Evolutionary conservation across 2,888 invertebrate species (phyloP), one percentile per base, ranked within the genome.

Genomic region (Galeopsomyia nigrocyanea): DNA sequence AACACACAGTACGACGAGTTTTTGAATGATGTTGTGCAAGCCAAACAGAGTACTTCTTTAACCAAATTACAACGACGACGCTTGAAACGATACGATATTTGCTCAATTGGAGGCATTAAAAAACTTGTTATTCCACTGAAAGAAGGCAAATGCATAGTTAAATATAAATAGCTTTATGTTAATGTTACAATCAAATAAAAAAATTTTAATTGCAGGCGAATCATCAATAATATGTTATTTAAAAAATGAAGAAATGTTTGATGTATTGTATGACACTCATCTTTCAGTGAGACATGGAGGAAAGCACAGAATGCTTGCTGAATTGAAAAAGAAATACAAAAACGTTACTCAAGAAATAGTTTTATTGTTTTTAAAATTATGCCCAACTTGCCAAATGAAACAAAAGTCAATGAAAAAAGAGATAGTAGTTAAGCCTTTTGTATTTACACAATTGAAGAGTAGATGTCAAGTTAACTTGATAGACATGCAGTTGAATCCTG

Each of bases 301-400:
- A 76, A 79, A 77, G 78, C 77, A 76, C 73, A 74, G 78, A 63
- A 80, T 80, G 78, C 73, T 81, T 65, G 78, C 79, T 76, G 78
- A 81, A 74, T 76, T 80, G 73, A 78, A 81, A 79, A 68, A 77
- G 74, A 78, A 76, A 77, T 80, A 82, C 76, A 80, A 80, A 78
- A 80, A 80, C 76, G 73, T 79, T 77, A 80, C 79, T 58, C 76
- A 78, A 76, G 77, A 80, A 75, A 75, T 76, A 61, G 72, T 81
- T 71, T 79, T 78, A 79, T 61, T 79, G 66, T 81, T 78, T 71
- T 66, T 77, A 51, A 74, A 47, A 75, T 77, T 79, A 71, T 78
- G 79, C 74, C 71, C 77, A 77, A 73, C 76, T 68, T 80, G 77
- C 73, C 77, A 78, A 78, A 77, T n/a, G 73, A 81, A 80, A 76